Percentiles rank a stretch among this genome's conserved stretches.
Evolutionary conservation across 2,888 invertebrate genomes (phyloP).

Genomic region (Plagiodera versicolora): DNA sequence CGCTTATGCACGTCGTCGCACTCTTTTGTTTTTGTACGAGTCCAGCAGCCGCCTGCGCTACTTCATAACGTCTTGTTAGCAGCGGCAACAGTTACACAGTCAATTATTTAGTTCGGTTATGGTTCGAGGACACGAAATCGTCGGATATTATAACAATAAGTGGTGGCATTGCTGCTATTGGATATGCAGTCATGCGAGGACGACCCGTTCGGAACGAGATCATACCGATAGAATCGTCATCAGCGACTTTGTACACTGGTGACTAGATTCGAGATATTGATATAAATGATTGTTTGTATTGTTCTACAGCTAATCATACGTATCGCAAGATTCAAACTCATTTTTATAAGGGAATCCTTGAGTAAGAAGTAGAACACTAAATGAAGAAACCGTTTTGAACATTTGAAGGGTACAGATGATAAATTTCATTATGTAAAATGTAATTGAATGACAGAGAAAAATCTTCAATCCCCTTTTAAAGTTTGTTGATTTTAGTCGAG

Average conservation of each 20-base stretch:
- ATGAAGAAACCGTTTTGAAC: too few relatives aligned
- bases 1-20: slow-evolving; percentile 30
- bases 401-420: too few relatives aligned
- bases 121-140: slow-evolving; percentile 1
- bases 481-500: too few relatives aligned
- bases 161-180: not conserved
- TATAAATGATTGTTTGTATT: too few relatives aligned
- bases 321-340: too few relatives aligned
- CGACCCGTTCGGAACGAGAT: not conserved
- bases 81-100: slow-evolving; percentile 19
- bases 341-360: too few relatives aligned
- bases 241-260: not conserved
- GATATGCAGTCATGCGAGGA: not conserved
- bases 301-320: too few relatives aligned
- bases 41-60: slow-evolving; percentile 26
- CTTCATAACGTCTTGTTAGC: slow-evolving; percentile 31
- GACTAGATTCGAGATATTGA: not conserved
- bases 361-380: too few relatives aligned
- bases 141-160: not conserved
- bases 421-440: too few relatives aligned
- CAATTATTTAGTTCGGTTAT: slow-evolving; percentile 14
- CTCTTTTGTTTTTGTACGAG: slow-evolving; percentile 27
- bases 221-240: not conserved
- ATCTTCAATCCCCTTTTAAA: too few relatives aligned
- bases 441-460: too few relatives aligned